Conservation (phyloP, 1,140 invertebrate species). For the Drosophila parvula region DNA sequence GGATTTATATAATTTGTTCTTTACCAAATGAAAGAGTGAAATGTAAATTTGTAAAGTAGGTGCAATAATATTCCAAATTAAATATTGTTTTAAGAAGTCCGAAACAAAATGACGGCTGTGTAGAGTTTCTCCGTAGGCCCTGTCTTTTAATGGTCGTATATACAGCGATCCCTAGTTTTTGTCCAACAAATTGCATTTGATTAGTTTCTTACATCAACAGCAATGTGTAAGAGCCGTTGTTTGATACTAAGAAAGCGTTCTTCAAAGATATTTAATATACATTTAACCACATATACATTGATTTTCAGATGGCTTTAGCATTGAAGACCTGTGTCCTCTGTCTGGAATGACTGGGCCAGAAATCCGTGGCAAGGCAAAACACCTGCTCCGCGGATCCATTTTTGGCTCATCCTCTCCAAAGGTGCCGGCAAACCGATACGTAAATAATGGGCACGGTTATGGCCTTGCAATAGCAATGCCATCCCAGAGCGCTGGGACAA, state of each 20-base stretch:
- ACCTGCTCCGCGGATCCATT: constrained; percentile 73
- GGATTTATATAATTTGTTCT: too few species aligned
- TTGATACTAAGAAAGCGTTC: not conserved
- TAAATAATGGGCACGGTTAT: constrained; percentile 52
- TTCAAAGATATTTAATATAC: constrained; percentile 9
- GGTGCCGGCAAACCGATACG: constrained; percentile 58
- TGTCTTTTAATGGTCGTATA: too few species aligned
- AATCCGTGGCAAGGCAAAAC: constrained; percentile 68
- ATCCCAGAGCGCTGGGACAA: constrained; percentile 11
- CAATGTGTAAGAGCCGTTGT: too few species aligned
- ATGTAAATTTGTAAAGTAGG: too few species aligned
- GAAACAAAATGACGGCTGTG: too few species aligned
- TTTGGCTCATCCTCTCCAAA: constrained; percentile 66
- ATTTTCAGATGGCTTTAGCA: constrained; percentile 73
- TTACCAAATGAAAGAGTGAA: too few species aligned
- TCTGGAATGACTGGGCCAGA: constrained; percentile 45
- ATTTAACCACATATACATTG: not conserved
- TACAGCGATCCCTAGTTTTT: too few species aligned
- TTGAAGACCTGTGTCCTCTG: constrained; percentile 75
- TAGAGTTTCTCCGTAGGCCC: too few species aligned
- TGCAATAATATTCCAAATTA: too few species aligned
- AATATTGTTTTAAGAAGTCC: too few species aligned
- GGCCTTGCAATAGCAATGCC: constrained; percentile 31
- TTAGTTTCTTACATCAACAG: too few species aligned
- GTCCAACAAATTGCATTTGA: too few species aligned